phyloP scores from a whole-genome alignment of 2,888 invertebrate genomes.

The Oscheius sp. region DNA sequence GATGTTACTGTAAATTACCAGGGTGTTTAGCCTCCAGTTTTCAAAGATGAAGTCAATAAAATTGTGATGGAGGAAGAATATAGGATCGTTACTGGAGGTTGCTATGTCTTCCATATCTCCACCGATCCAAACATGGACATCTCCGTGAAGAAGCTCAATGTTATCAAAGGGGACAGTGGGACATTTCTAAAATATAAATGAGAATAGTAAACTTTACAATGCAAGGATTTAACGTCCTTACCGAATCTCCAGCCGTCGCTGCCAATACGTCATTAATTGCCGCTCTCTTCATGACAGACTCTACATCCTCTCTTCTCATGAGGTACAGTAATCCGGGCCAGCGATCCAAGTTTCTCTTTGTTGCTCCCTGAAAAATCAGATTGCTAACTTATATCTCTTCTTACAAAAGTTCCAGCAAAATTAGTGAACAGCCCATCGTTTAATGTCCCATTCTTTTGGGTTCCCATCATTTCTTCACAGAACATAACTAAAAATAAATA shows the following conservation, averaged over 20 bases:
- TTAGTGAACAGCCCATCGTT: conserved; percentile 21
- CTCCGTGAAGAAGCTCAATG: conserved; percentile 18
- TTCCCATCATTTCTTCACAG: conserved; percentile 19
- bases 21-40: conserved; percentile 1
- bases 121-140: conserved; percentile 29
- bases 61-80: conserved; percentile 28
- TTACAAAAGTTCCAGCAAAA: conserved; percentile 21
- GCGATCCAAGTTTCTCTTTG: background rate
- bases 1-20: background rate
- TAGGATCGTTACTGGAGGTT: conserved; percentile 25
- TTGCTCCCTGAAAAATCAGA: conserved; percentile 9
- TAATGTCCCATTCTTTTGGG: conserved; percentile 17
- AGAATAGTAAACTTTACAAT: background rate
- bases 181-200: background rate
- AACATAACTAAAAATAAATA: conserved; percentile 9
- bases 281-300: background rate
- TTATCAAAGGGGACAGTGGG: conserved; percentile 1
- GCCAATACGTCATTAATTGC: conserved; percentile 12
- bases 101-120: conserved; percentile 19
- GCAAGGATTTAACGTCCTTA: background rate
- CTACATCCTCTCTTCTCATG: background rate
- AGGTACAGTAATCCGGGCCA: conserved; percentile 13
- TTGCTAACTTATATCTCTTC: background rate
- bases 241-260: conserved; percentile 21
- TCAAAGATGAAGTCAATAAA: conserved; percentile 23